phyloP scores from a whole-genome alignment of 2,113 vertebrate species.

The Otis tarda region DNA sequence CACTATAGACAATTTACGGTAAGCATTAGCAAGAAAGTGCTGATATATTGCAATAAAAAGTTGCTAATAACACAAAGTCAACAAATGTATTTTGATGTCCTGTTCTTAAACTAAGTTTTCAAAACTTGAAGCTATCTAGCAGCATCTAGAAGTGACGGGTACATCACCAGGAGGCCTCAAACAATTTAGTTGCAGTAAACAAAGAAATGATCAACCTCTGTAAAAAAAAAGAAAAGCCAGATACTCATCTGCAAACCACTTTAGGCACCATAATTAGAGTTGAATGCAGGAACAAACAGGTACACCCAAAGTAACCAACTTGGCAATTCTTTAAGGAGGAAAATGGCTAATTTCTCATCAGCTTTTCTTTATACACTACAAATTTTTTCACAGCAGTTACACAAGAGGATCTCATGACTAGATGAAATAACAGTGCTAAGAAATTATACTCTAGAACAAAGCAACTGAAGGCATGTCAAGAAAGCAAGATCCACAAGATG shows the following conservation, averaged over 20 bases:
- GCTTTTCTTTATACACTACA: accelerated
- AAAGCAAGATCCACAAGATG: background rate
- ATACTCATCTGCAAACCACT: background rate
- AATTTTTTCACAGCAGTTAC: background rate
- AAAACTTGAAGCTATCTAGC: background rate
- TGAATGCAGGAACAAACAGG: background rate
- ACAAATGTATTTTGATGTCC: background rate
- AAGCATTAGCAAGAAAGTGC: constrained; percentile 12
- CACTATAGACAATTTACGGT: background rate
- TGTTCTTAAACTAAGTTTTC: background rate
- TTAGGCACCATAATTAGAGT: background rate
- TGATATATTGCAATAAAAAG: constrained; percentile 22
- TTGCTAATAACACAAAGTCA: background rate
- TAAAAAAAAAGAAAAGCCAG: background rate
- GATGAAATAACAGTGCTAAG: background rate
- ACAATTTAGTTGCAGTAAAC: background rate
- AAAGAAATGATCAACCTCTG: background rate
- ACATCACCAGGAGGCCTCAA: background rate
- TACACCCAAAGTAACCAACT: background rate
- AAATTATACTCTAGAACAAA: background rate
- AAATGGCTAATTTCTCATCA: background rate
- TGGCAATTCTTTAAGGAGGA: background rate
- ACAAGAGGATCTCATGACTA: background rate
- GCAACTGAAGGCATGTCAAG: background rate
- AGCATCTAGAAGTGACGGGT: background rate